phyloP scores from a whole-genome alignment of 2,113 vertebrate genomes.

The cat (Felis catus) region F.catus_Fca126_mat1.0 CM031416.1:55564001-55564500 shows the following conservation, averaged over 20 bases:
- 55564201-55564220: not conserved
- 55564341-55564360: not conserved
- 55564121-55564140: not conserved
- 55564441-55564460: slow-evolving; percentile 26
- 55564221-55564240: not conserved
- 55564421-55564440: slow-evolving; percentile 40
- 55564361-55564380: slow-evolving; percentile 14
- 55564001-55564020: not conserved
- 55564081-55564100: not conserved
- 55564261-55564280: not conserved
- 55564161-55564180: not conserved
- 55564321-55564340: not conserved
- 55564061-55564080: not conserved
- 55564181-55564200: not conserved
- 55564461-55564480: slow-evolving; percentile 30
- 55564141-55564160: not conserved
- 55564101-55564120: not conserved
- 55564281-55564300: not conserved
- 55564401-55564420: slow-evolving; percentile 40
- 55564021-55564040: not conserved
- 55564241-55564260: not conserved
- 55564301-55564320: not conserved
- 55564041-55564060: not conserved
- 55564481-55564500: not conserved
- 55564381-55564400: slow-evolving; percentile 48